phyloP scores from a whole-genome alignment of 2,113 vertebrate species.

The Cynoglossus semilaevis region DNA sequence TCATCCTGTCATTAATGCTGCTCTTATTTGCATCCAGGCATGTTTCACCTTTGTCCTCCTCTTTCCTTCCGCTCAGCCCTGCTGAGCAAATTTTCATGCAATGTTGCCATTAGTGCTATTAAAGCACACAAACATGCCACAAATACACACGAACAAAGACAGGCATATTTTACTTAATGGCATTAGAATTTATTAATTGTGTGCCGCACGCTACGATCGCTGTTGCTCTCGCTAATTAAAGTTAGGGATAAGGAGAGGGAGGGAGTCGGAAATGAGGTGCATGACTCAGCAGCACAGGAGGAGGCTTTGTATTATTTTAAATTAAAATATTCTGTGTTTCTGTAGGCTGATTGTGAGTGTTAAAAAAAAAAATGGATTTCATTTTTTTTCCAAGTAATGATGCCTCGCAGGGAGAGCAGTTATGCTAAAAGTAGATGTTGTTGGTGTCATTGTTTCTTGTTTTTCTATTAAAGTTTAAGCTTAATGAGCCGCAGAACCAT shows the following conservation, averaged over 20 bases:
- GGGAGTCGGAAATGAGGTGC: slow-evolving; percentile 7
- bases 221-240: slow-evolving; percentile 47
- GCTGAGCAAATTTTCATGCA: slow-evolving; percentile 71
- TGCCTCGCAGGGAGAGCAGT: not conserved
- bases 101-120: slow-evolving; percentile 73
- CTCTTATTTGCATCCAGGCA: slow-evolving; percentile 78
- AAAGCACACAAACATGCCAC: slow-evolving; percentile 36
- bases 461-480: too few species aligned
- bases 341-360: too few species aligned
- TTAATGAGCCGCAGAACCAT: too few species aligned
- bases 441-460: too few species aligned
- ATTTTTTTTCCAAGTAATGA: too few species aligned
- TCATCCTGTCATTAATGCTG: slow-evolving; percentile 59
- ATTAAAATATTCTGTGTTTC: too few species aligned
- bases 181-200: slow-evolving; percentile 77
- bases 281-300: not conserved
- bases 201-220: slow-evolving; percentile 49
- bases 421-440: too few species aligned
- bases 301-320: not conserved
- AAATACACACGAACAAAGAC: not conserved
- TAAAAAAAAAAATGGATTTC: too few species aligned
- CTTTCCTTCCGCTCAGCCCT: slow-evolving; percentile 57
- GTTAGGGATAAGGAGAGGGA: not conserved
- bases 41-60: slow-evolving; percentile 77
- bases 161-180: slow-evolving; percentile 68